A percentile compares a stretch with the other conserved stretches of the same genome.
Conservation (phyloP, 2,888 invertebrate genomes). For the Trichacis sp. region DNA sequence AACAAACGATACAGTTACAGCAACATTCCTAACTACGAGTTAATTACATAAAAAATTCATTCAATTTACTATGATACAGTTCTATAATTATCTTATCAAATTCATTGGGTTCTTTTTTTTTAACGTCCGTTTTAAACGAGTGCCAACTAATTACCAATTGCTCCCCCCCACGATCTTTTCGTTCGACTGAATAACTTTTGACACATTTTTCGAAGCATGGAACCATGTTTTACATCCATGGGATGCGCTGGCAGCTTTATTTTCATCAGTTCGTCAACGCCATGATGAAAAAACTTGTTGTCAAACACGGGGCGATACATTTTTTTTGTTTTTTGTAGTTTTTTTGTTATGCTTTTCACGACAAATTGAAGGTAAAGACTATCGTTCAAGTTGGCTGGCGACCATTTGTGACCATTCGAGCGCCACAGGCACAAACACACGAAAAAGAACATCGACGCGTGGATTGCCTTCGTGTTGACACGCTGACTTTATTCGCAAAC, state of each 20-base stretch:
- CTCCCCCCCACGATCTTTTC: not conserved
- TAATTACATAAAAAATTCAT: conserved; percentile 11
- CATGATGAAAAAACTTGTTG: not conserved
- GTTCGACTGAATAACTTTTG: not conserved
- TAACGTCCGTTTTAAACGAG: not conserved
- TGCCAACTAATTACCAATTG: not conserved
- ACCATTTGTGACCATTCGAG: not conserved
- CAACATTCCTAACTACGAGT: conserved; percentile 4
- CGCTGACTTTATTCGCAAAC: no score
- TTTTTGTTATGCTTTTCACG: conserved; percentile 8
- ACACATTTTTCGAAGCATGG: conserved; percentile 2
- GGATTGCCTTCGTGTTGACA: no score
- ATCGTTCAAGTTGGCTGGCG: not conserved
- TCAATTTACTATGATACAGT: conserved; percentile 11
- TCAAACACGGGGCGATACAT: conserved; percentile 2
- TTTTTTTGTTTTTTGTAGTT: no score
- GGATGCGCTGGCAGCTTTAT: conserved; percentile 19
- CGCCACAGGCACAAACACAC: not conserved
- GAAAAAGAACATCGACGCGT: no score
- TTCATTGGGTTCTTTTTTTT: not conserved
- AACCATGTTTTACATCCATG: conserved; percentile 29
- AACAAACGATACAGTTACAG: not conserved
- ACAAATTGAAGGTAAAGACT: conserved; percentile 3
- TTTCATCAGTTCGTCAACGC: not conserved
- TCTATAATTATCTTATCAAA: conserved; percentile 8